Percentiles rank a stretch among this genome's conserved stretches.
These are phyloP conservation scores for Axea sp. DNA, from an alignment of 2,888 invertebrate genomes.

Conservation along the genomic window DNA sequence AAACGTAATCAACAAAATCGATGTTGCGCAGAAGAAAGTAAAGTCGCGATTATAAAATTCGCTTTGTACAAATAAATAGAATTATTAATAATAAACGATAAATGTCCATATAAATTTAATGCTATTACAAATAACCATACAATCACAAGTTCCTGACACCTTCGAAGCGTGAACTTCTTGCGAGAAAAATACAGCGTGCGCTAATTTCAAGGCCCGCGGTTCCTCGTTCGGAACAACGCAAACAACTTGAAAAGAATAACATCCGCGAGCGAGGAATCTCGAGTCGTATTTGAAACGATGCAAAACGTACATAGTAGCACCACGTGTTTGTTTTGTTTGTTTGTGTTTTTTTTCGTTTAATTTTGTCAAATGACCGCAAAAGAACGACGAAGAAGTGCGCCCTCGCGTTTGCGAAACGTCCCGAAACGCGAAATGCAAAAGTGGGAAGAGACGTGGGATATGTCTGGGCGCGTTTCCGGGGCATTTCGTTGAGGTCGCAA, in stretches of 20 bases:
- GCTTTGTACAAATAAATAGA: slow-evolving; percentile 38
- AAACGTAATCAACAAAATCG: too few species aligned
- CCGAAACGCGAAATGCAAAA: not conserved
- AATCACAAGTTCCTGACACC: slow-evolving; percentile 15
- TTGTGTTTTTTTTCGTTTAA: too few species aligned
- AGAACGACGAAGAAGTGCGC: not conserved
- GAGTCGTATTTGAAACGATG: too few species aligned
- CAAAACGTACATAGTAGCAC: too few species aligned
- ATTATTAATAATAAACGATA: slow-evolving; percentile 8
- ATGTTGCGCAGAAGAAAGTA: too few species aligned
- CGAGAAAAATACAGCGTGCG: not conserved
- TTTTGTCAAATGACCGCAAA: too few species aligned
- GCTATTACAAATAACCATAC: slow-evolving; percentile 23
- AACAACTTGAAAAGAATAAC: too few species aligned
- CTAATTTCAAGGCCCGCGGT: too few species aligned
- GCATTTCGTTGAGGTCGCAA: not conserved
- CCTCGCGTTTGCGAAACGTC: not conserved
- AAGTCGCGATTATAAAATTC: not conserved
- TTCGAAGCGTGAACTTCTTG: too few species aligned
- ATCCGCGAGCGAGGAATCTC: too few species aligned
- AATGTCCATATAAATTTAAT: slow-evolving; percentile 4
- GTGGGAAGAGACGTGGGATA: slow-evolving; percentile 4
- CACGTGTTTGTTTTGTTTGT: too few species aligned
- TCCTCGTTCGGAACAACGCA: too few species aligned
- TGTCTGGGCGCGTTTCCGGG: not conserved